phyloP scores from a whole-genome alignment of 2,888 invertebrate species.

The Meliscaeva auricollis region DNA sequence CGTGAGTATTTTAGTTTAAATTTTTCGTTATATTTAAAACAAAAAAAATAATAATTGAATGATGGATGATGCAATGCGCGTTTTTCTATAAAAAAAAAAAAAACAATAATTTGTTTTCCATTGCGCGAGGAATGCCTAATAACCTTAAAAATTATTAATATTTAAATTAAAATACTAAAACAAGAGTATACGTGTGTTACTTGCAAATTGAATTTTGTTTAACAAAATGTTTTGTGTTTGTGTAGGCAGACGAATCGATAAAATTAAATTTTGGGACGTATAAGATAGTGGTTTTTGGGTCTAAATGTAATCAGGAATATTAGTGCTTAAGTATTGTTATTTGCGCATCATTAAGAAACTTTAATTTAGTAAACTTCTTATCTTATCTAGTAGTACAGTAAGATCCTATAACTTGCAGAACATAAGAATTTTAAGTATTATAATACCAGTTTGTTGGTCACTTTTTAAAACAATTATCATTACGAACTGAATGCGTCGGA shows the following conservation, averaged over 20 bases:
- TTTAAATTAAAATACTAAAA: constrained; percentile 10
- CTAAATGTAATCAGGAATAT: not conserved
- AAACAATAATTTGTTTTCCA: not conserved
- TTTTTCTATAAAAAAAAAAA: constrained; percentile 34
- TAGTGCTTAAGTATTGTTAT: not conserved
- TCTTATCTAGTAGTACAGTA: no score
- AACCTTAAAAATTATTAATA: constrained; percentile 9
- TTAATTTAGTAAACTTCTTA: no score
- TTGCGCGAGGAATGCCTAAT: constrained; percentile 11
- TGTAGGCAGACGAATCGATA: no score
- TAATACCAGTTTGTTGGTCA: no score
- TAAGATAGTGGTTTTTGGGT: no score
- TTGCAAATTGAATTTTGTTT: constrained; percentile 5
- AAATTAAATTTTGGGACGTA: not conserved
- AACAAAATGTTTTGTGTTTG: constrained; percentile 7
- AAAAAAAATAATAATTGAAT: constrained; percentile 39
- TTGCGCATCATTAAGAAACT: no score
- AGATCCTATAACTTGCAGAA: no score
- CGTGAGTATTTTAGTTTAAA: constrained; percentile 89
- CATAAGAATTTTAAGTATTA: no score
- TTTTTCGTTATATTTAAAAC: not conserved
- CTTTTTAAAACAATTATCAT: no score
- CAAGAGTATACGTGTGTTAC: constrained; percentile 7
- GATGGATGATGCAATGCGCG: constrained; percentile 76
- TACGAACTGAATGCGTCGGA: no score